phyloP scores from a whole-genome alignment of 1,140 invertebrate species.

The Pararge aegeria region DNA sequence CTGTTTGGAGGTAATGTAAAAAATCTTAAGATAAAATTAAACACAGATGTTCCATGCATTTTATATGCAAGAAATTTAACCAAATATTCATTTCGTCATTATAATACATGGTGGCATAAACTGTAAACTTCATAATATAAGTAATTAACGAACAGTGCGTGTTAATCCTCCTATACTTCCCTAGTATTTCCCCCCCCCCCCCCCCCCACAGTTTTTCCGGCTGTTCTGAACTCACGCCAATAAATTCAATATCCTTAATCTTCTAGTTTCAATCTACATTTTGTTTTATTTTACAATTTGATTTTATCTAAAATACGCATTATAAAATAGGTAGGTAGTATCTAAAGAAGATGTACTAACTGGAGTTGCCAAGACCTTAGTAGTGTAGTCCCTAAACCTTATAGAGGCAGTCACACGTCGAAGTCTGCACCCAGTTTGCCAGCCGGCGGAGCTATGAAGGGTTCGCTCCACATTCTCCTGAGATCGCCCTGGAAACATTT shows the following conservation, averaged over 20 bases:
- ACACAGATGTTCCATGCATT: background rate
- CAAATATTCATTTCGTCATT: background rate
- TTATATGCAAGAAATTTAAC: background rate
- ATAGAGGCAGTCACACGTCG: slow-evolving; percentile 62
- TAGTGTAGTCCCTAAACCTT: background rate
- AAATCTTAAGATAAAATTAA: background rate
- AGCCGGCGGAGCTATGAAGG: slow-evolving; percentile 91
- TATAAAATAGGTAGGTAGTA: slow-evolving; percentile 5
- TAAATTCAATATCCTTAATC: slow-evolving; percentile 2
- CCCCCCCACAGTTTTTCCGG: no score
- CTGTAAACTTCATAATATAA: slow-evolving; percentile 1
- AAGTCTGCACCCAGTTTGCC: slow-evolving; percentile 81
- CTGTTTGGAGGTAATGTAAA: no score
- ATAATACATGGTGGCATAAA: background rate
- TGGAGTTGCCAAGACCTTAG: slow-evolving; percentile 5
- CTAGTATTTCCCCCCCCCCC: no score
- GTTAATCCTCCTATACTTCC: background rate
- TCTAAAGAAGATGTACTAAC: slow-evolving; percentile 21
- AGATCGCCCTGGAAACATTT: slow-evolving; percentile 97
- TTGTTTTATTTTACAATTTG: slow-evolving; percentile 10
- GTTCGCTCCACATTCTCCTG: slow-evolving; percentile 98
- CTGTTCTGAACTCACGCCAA: background rate
- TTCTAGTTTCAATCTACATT: slow-evolving; percentile 3
- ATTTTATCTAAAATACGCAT: slow-evolving; percentile 12
- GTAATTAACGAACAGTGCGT: background rate